phyloP scores from a whole-genome alignment of 2,888 invertebrate species.

The Merodon equestris region DNA sequence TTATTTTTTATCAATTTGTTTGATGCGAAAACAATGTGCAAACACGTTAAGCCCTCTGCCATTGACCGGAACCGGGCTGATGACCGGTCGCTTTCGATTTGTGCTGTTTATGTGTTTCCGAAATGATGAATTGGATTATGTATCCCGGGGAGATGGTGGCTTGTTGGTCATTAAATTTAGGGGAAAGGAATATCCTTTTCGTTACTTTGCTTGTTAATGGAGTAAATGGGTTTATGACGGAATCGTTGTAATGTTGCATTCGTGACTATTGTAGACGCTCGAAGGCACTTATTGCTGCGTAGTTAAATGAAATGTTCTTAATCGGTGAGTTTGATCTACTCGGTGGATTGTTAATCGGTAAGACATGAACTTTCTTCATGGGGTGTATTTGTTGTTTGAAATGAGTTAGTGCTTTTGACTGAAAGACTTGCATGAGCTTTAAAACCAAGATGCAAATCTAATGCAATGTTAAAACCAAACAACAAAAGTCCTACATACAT shows the following conservation, averaged over 20 bases:
- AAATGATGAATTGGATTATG: conserved; percentile 45
- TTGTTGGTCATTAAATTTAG: conserved; percentile 43
- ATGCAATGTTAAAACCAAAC: too few relatives aligned
- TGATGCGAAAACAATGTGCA: conserved; percentile 57
- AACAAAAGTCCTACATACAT: too few relatives aligned
- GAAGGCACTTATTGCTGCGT: conserved; percentile 38
- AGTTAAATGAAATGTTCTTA: conserved; percentile 29
- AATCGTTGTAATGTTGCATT: conserved; percentile 14
- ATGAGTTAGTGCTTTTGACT: too few relatives aligned
- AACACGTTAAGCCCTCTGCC: conserved; percentile 20
- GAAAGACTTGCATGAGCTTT: too few relatives aligned
- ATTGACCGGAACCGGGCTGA: not conserved
- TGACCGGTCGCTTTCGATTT: conserved; percentile 13
- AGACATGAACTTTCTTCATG: too few relatives aligned
- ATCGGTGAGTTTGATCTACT: too few relatives aligned
- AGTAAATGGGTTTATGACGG: not conserved
- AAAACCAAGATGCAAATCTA: too few relatives aligned
- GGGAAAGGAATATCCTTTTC: conserved; percentile 36
- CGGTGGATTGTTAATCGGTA: too few relatives aligned
- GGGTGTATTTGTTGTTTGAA: too few relatives aligned
- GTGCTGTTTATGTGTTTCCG: conserved; percentile 29
- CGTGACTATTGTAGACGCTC: conserved; percentile 38
- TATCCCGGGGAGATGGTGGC: conserved; percentile 23
- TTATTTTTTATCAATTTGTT: conserved; percentile 59
- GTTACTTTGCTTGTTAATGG: not conserved